These are phyloP conservation scores for Hirtodrosophila cameraria DNA, from an alignment of 2,888 invertebrate genomes.

Conservation along the genomic window DNA sequence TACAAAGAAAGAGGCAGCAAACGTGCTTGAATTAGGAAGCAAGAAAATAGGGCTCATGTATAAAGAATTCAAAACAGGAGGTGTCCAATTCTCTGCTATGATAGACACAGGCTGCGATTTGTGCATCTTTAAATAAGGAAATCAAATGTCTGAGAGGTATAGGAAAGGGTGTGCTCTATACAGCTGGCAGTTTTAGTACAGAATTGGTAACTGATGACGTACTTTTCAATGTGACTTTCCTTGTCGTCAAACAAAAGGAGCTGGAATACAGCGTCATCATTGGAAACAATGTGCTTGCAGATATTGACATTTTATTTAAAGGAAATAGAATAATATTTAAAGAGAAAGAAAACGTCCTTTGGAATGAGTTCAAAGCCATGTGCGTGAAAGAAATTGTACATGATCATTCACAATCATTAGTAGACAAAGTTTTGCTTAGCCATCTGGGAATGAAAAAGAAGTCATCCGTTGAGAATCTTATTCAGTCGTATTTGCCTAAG, in stretches of 20 bases:
- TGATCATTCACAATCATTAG: background rate
- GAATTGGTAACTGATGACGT: background rate
- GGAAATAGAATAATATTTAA: too few species aligned
- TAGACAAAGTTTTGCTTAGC: background rate
- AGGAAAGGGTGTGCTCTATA: background rate
- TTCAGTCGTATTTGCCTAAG: too few species aligned
- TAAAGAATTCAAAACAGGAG: too few species aligned
- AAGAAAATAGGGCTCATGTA: too few species aligned
- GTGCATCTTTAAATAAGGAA: background rate
- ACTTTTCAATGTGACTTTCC: background rate
- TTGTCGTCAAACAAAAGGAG: background rate
- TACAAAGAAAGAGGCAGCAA: too few species aligned
- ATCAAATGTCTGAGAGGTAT: background rate
- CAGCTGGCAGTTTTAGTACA: background rate
- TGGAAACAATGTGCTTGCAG: too few species aligned
- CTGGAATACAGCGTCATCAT: background rate
- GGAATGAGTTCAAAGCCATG: background rate
- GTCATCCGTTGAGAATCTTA: too few species aligned
- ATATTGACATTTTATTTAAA: background rate
- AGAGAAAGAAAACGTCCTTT: background rate
- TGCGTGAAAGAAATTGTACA: background rate
- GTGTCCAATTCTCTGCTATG: background rate
- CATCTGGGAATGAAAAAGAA: too few species aligned
- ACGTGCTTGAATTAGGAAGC: too few species aligned
- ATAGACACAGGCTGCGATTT: background rate